Evolutionary conservation across 2,888 invertebrate genomes (phyloP), one percentile per base, ranked within the genome.

Genomic region (Sinodicranocentrus sp.): DNA sequence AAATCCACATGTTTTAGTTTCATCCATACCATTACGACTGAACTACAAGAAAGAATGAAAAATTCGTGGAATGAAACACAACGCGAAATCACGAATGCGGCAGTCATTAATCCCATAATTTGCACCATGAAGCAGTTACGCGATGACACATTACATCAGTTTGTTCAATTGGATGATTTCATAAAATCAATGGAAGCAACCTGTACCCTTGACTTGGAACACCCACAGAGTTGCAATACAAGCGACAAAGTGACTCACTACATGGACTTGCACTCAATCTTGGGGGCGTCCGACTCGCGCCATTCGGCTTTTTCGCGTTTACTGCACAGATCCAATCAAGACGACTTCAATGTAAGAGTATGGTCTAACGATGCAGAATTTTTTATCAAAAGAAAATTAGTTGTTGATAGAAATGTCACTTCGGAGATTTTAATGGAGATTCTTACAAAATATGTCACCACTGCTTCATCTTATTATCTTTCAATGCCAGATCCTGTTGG

Each of bases 321-420:
- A 13, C 1, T 1, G 1, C 3, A 5, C 43, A 39, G 19, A 39
- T 65, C 21, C 63, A 63, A 17, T 3, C 17, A 10, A 39, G 13
- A 8, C 8, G 39, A 13, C 13, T 43, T 15, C 5, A 3, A 43
- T 17, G 63, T 5, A 67, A 3, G 23, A n/a, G 5, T 25, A 8
- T 82, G 82, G 82, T 44, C 48, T 5, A 48, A 61, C 10, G 82
- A 82, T 17, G 48, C 61, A 0, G 82, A 76, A 25, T 25, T 48
- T 5, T 82, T 75, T 39, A n/a, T 57, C 1, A 82, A 75, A 19
- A 19, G 6, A 6, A 15, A 25, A 5, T 1, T 17, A 1, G 5
- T 13, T n/a, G 15, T 26, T 19, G 48, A 63, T 19, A 28, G 1
- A n/a, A n/a, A n/a, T n/a, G n/a, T n/a, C 6, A 28, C 48, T 13